These are phyloP conservation scores for Parnassius apollo DNA, from an alignment of 2,888 invertebrate species.

Conservation along the genomic window DNA sequence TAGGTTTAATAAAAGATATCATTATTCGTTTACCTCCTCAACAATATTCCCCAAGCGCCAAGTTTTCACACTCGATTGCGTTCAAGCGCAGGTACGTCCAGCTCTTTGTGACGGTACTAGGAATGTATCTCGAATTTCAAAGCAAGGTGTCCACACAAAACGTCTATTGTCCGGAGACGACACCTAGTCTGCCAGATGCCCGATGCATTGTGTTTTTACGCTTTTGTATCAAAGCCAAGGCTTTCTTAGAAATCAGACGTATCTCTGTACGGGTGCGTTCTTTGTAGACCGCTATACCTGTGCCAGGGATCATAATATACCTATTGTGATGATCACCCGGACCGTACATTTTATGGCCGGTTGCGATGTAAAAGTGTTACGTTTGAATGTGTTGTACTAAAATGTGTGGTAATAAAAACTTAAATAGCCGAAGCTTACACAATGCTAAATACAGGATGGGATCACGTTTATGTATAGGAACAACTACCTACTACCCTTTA, in stretches of 20 bases:
- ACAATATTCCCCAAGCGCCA: not conserved
- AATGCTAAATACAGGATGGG: no score
- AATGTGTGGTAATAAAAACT: not conserved
- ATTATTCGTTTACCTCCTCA: no score
- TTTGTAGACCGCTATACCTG: constrained; percentile 23
- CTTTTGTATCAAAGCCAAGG: constrained; percentile 32
- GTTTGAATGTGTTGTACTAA: constrained; percentile 1
- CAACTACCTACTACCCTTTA: no score
- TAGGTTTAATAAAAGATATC: no score
- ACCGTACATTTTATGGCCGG: constrained; percentile 3
- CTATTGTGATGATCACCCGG: constrained; percentile 14
- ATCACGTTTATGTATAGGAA: no score
- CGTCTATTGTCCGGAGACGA: constrained; percentile 59
- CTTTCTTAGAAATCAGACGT: constrained; percentile 54
- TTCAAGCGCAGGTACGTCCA: constrained; percentile 12
- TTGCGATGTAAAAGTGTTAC: constrained; percentile 2
- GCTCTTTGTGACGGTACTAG: constrained; percentile 17
- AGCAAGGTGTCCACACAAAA: constrained; percentile 26
- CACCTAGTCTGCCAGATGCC: constrained; percentile 71
- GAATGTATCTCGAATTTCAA: constrained; percentile 23
- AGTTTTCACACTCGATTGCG: constrained; percentile 3
- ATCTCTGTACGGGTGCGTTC: constrained; percentile 52
- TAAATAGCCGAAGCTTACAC: no score
- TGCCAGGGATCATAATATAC: not conserved
- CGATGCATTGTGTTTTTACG: constrained; percentile 45